Evolutionary conservation across 2,888 invertebrate genomes (phyloP), one percentile per base, ranked within the genome.

Genomic region (Zhengitettix transpicula): DNA sequence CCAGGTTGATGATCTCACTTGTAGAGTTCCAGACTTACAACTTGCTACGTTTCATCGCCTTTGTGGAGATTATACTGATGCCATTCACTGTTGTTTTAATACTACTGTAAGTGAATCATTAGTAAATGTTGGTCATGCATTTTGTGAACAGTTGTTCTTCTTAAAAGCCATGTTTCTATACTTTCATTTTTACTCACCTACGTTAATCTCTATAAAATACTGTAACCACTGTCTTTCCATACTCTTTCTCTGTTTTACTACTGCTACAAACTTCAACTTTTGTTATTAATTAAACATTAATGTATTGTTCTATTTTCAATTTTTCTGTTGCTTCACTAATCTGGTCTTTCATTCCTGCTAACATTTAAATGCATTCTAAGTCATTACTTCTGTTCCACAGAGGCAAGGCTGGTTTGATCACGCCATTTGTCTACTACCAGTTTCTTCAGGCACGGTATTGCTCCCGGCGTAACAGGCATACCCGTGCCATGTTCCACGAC

Each of bases 381-480:
- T 28, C 2, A 47, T 7, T 47, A 3, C 9, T 47, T 14, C 58
- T 64, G 66, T 64, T 64, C 77, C 78, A 56, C 77, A 97, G 96
- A 74, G 96, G 96, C 41, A 84, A 86, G 74, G 89, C 89, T 69
- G 90, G 89, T 41, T 76, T 98, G 61, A 77, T 98, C 69, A 89
- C 95, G 14, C 96, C 97, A 54, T 89, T 99, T 75, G 83, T 96
- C 69, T 99, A 98, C 79, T 98, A 96, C 76, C 91, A 97, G 73
- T 99, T 99, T 77, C 77, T 99, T 68, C 83, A 86, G 62, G 82
- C 93, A 72, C 85, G 99, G 63, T 95, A 98, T 76, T 78, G 88
- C 63, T 98, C 98, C 9, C 83, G 93, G 61, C 85, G 99, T 67
- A 99, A 99, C 79, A 96, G 97, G 0, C 93, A 92, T 77, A 94